Base-by-base conservation (phyloP, 2,113 vertebrate genomes). In the Bubo bubo region DNA sequence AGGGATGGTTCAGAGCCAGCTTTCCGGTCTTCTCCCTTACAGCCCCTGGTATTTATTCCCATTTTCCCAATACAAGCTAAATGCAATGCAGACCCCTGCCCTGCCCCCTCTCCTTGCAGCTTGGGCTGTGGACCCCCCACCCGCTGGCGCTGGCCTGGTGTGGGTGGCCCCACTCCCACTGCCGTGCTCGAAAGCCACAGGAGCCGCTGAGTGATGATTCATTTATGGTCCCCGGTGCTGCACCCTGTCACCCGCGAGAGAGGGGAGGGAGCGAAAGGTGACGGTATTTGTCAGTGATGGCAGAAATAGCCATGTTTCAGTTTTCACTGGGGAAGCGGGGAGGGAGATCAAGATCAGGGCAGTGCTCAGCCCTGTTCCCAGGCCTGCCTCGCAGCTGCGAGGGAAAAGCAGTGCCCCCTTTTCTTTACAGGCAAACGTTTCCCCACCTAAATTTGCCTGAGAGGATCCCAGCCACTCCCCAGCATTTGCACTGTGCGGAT, bases 241-340 rank as follows among this genome's bases (percentile, higher is more conserved):
- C 86, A 62, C 92, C 74, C 90, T 4, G 75, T 41, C 92, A 73
- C 92, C 87, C 59, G 2, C 3, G 2, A 21, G 85, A 75, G 79
- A 77, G 83, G 66, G 41, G 45, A 86, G 23, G 86, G 39, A 73
- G 84, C 10, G 5, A 59, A 50, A 88, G 92, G 95, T 45, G 92
- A 66, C 12, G 3, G 37, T 32, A 75, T 90, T 96, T 88, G 95
- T 83, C 85, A 88, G 90, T 20, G 1, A 63, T 7, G 86, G 86
- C 88, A 95, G 85, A 96, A 95, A 95, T 67, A 97, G 82, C 75
- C n/a, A 2, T 28, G 72, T 74, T 86, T 97, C 76, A 27, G 59
- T 39, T 88, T 88, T 91, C 95, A 10, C 5, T 41, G 89, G 83
- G 94, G 88, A 97, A 79, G 70, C 22, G 49, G 76, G 81, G 24